Conservation (phyloP, 2,888 invertebrate species). For the Drosophila borealis region DNA sequence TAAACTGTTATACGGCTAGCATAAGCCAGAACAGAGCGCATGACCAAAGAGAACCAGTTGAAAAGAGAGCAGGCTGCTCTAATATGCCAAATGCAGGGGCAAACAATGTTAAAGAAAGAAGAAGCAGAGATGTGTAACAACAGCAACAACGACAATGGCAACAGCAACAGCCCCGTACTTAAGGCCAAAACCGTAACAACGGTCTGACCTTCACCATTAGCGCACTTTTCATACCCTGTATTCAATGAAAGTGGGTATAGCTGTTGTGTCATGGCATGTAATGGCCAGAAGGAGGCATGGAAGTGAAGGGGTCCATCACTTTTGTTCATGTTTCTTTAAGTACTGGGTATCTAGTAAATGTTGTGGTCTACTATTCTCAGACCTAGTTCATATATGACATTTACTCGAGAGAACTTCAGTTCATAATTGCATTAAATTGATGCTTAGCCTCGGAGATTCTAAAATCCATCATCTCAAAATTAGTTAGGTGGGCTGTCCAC, state of each 20-base stretch:
- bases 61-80: conserved; percentile 11
- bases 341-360: too few species aligned
- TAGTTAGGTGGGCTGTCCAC: too few species aligned
- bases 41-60: conserved; percentile 42
- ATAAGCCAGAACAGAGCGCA: conserved; percentile 53
- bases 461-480: too few species aligned
- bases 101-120: conserved; percentile 15
- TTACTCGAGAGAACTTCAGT: too few species aligned
- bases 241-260: background rate
- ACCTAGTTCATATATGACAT: too few species aligned
- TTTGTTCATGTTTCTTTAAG: too few species aligned
- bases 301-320: too few species aligned
- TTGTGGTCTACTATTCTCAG: too few species aligned
- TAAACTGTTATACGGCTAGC: conserved; percentile 68
- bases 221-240: conserved; percentile 46
- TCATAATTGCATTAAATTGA: too few species aligned
- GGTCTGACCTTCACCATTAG: conserved; percentile 76
- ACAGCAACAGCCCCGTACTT: conserved; percentile 47
- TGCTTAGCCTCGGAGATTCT: too few species aligned
- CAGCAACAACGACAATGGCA: conserved; percentile 33
- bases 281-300: too few species aligned
- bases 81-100: conserved; percentile 46
- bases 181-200: conserved; percentile 67
- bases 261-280: background rate
- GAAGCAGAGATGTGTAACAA: conserved; percentile 22